Percentiles rank a stretch among this genome's conserved stretches.
These are phyloP conservation scores for Puffinus mauretanicus DNA, from an alignment of 2,113 vertebrate genomes.

Conservation along the genomic window DNA sequence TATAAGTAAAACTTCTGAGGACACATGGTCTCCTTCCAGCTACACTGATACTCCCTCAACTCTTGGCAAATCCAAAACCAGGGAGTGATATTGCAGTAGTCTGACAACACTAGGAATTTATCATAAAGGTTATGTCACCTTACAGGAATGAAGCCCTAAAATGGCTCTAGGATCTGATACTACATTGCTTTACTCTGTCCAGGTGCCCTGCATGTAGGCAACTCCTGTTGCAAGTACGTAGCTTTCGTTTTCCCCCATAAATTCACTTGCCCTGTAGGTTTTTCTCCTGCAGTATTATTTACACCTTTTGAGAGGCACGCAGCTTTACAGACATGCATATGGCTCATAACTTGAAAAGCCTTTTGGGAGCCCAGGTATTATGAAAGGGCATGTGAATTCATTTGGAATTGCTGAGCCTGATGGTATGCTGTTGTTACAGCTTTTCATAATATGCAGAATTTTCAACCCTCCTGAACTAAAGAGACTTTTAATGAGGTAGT, in stretches of 20 bases:
- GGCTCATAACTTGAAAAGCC: neutral
- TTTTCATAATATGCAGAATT: slow-evolving; percentile 33
- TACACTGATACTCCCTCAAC: neutral
- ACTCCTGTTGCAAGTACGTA: neutral
- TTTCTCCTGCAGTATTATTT: neutral
- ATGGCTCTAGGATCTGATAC: neutral
- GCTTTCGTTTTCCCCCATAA: neutral
- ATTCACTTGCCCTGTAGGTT: neutral
- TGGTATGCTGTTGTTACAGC: slow-evolving; percentile 28
- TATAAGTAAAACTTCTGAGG: neutral
- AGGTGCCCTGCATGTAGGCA: neutral
- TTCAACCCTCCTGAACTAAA: slow-evolving; percentile 30
- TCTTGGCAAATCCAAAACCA: neutral
- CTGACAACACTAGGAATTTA: neutral
- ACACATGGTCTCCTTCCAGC: neutral
- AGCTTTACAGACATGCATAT: neutral
- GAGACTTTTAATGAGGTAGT: slow-evolving; percentile 28
- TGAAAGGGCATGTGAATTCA: slow-evolving; percentile 55
- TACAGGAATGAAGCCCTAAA: neutral
- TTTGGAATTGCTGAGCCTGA: slow-evolving; percentile 58
- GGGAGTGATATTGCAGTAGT: neutral
- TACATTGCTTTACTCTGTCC: neutral
- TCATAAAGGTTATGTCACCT: neutral
- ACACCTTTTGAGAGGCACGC: neutral
- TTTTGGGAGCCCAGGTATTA: slow-evolving; percentile 34